These are phyloP conservation scores for Plecotus auritus DNA, from an alignment of 2,113 vertebrate species.

Conservation along the genomic window DNA sequence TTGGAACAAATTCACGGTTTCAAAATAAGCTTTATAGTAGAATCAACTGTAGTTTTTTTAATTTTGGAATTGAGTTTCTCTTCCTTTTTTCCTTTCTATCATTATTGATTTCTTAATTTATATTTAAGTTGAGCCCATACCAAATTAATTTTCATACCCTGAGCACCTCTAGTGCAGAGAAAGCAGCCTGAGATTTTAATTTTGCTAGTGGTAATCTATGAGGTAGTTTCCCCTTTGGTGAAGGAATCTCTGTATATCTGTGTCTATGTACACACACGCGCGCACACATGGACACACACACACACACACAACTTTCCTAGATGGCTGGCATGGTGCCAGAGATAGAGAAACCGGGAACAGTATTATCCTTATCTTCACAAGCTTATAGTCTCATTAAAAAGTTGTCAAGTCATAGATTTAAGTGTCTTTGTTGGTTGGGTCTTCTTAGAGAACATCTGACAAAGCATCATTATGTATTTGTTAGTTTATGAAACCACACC, in stretches of 20 bases:
- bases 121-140: conserved; percentile 53
- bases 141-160: conserved; percentile 27
- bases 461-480: not conserved
- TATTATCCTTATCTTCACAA: not conserved
- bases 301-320: not conserved
- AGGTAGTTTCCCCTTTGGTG: not conserved
- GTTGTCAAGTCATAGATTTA: not conserved
- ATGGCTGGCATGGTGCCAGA: not conserved
- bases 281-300: not conserved
- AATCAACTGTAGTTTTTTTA: not conserved
- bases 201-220: not conserved
- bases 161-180: not conserved
- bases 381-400: not conserved
- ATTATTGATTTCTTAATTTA: conserved; percentile 58
- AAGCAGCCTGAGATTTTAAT: not conserved
- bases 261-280: not conserved
- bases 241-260: not conserved
- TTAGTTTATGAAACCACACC: not conserved
- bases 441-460: not conserved
- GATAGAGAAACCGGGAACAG: no score
- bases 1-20: not conserved
- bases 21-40: not conserved
- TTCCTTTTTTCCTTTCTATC: conserved; percentile 26
- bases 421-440: not conserved
- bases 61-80: conserved; percentile 21